Conservation (phyloP, 2,113 vertebrate genomes). For the Carettochelys insculpta region DNA sequence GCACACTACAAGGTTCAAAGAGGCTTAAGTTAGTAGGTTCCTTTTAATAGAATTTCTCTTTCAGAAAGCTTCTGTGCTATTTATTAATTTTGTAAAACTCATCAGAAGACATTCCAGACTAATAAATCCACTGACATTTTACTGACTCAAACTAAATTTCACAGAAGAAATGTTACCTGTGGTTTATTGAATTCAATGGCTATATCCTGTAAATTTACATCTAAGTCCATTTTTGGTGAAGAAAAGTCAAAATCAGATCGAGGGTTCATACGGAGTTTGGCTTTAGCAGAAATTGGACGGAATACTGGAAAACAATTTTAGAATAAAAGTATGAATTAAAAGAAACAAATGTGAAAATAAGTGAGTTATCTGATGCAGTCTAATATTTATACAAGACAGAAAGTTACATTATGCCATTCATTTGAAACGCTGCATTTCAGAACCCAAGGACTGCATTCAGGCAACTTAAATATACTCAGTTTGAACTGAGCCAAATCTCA, state of each 20-base stretch:
- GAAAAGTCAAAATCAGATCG: slow-evolving; percentile 94
- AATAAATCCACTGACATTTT: neutral
- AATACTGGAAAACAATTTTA: slow-evolving; percentile 84
- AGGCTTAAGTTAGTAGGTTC: neutral
- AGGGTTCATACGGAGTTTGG: slow-evolving; percentile 96
- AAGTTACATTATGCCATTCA: neutral
- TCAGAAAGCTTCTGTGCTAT: neutral
- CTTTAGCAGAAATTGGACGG: slow-evolving; percentile 92
- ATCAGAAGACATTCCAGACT: neutral
- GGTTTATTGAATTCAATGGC: slow-evolving; percentile 91
- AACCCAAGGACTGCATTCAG: neutral
- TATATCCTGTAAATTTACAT: slow-evolving; percentile 90
- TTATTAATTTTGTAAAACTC: neutral
- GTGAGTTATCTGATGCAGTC: neutral
- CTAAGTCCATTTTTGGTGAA: slow-evolving; percentile 91
- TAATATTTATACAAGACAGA: neutral
- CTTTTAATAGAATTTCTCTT: neutral
- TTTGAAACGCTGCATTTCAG: neutral
- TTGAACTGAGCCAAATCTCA: neutral
- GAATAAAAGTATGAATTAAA: slow-evolving; percentile 1
- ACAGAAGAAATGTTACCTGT: slow-evolving; percentile 81
- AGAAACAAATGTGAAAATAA: neutral
- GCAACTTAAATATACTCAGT: neutral
- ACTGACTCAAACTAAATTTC: neutral
- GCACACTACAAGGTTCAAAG: neutral